Percentiles rank a stretch among this genome's conserved stretches.
These are phyloP conservation scores for Hemicordylus capensis DNA, from an alignment of 2,113 vertebrate species.

Conservation along the genomic window DNA sequence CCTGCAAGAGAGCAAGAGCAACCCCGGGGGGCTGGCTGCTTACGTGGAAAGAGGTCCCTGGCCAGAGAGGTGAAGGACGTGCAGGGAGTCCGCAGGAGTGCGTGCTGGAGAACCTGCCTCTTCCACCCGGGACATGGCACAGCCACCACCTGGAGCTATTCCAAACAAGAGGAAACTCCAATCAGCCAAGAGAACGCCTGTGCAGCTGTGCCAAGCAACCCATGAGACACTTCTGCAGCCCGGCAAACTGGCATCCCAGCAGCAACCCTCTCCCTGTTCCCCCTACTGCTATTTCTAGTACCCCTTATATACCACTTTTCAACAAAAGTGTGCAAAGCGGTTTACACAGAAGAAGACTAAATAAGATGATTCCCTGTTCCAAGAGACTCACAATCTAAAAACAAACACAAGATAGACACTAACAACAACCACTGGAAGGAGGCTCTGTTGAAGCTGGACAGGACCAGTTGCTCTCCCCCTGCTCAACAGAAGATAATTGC, in stretches of 20 bases:
- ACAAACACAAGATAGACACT: too few relatives aligned
- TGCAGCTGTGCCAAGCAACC: background rate
- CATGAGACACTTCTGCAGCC: background rate
- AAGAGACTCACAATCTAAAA: too few relatives aligned
- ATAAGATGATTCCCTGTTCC: too few relatives aligned
- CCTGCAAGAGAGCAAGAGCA: background rate
- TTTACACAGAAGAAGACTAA: too few relatives aligned
- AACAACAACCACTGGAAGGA: too few relatives aligned
- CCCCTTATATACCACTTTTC: too few relatives aligned
- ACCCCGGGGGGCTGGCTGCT: constrained; percentile 53
- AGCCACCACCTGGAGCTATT: constrained; percentile 48
- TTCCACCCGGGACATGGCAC: constrained; percentile 52
- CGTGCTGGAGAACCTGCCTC: constrained; percentile 63
- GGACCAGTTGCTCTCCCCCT: too few relatives aligned
- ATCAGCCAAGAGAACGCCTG: background rate
- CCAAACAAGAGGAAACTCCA: constrained; percentile 29
- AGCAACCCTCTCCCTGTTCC: too few relatives aligned
- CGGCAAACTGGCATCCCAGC: background rate
- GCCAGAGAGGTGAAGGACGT: constrained; percentile 90
- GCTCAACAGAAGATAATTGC: too few relatives aligned
- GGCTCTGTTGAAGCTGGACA: too few relatives aligned
- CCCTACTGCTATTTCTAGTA: too few relatives aligned
- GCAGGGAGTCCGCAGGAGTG: constrained; percentile 84
- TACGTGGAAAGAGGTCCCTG: constrained; percentile 86
- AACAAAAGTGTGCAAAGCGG: too few relatives aligned